A percentile compares a stretch with the other conserved stretches of the same genome.
These are phyloP conservation scores for Sturnira hondurensis DNA, from an alignment of 2,113 vertebrate genomes.

Conservation along the genomic window DNA sequence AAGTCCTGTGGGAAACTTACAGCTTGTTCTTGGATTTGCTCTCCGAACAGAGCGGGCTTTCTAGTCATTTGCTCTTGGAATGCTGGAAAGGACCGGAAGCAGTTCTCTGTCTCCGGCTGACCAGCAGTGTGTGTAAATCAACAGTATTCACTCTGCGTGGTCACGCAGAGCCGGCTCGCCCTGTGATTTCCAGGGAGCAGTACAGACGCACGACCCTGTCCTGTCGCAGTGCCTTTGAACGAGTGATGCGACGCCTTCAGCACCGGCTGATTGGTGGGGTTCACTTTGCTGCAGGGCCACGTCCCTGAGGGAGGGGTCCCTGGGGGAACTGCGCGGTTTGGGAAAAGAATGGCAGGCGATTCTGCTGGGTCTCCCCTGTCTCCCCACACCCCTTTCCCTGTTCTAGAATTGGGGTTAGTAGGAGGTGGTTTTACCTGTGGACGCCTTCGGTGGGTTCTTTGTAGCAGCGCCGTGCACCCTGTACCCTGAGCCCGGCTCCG, in stretches of 20 bases:
- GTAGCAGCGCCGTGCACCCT: neutral
- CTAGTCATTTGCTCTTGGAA: neutral
- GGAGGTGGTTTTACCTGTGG: neutral
- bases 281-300: neutral
- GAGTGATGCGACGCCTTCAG: neutral
- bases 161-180: accelerated
- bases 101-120: neutral
- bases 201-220: neutral
- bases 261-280: no score
- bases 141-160: accelerated
- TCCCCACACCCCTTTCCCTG: no score
- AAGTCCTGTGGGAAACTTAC: neutral
- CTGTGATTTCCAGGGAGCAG: neutral
- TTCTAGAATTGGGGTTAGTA: neutral
- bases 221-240: neutral
- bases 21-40: neutral
- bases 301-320: neutral
- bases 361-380: neutral
- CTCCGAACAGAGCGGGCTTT: neutral
- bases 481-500: neutral
- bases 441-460: neutral
- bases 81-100: neutral
- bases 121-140: no score
- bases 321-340: neutral
- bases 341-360: neutral